Evolutionary conservation across 2,888 invertebrate genomes (phyloP), one percentile per base, ranked within the genome.

Genomic region (Platynereis dumerilii): DNA sequence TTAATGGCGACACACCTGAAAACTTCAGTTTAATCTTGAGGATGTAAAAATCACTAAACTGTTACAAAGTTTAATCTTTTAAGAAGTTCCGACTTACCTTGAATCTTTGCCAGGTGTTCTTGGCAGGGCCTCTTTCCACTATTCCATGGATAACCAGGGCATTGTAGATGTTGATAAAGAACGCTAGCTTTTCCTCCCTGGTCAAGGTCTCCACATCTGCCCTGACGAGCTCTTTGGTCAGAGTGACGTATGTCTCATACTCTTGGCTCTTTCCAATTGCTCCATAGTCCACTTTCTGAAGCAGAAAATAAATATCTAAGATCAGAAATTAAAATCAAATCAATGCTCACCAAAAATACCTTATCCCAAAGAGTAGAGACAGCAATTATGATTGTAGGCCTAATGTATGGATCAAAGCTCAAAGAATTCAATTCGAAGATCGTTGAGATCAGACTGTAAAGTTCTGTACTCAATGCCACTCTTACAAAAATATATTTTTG

Each of bases 121-220:
- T 73, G 1, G 86, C 85, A 7, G 83, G 79, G 12, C 86, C 86
- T 39, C 72, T 69, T 17, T 73, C 77, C 12, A 85, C 78, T 63
- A 80, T 84, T 59, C 84, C 85, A 77, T 86, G 86, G 60, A 86
- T 81, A 17, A 86, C 83, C 64, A 85, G 78, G 24, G 86, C 84
- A 75, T 86, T 86, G 75, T 86, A 86, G 48, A 86, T 75, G 72
- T 86, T 86, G 72, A 86, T 80, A 74, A 86, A 86, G 74, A 87
- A 85, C 24, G 86, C 85, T 26, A 86, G 69, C 63, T 82, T 80
- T 71, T 85, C 84, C 27, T 84, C 80, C 10, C 76, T 67, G 5
- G 68, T 75, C 2, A 78, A 75, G 3, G 70, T 70, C 7, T 69
- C 72, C 20, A 84, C 68, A 61, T 80, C 66, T 12, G 84, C 80